These are phyloP conservation scores for Drosophila atroscutellata DNA, from an alignment of 2,888 invertebrate species.

Conservation along the genomic window DNA sequence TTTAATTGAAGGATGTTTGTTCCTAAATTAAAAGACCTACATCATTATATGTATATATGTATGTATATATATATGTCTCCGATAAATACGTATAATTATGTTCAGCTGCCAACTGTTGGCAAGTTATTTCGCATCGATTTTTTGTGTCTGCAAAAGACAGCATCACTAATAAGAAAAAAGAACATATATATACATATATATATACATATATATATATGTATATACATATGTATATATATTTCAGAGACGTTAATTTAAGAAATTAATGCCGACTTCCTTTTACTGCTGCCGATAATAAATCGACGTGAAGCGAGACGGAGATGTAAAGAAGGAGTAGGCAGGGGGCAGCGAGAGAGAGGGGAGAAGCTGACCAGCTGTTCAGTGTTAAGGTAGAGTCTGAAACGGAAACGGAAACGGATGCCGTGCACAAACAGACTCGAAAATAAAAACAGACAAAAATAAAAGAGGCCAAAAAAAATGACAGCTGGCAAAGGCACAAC, in stretches of 20 bases:
- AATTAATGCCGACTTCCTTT: conserved; percentile 69
- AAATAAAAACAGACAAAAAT: conserved; percentile 7
- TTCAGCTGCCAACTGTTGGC: conserved; percentile 36
- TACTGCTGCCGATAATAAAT: conserved; percentile 61
- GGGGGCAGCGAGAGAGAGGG: neutral
- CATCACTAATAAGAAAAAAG: conserved; percentile 2
- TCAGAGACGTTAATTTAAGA: conserved; percentile 63
- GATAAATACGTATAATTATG: conserved; percentile 52
- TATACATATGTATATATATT: conserved; percentile 6
- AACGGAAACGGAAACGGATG: conserved; percentile 62
- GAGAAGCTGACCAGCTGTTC: conserved; percentile 27
- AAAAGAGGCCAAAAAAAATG: neutral
- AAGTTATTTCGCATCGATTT: conserved; percentile 51
- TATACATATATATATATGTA: neutral
- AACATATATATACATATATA: neutral
- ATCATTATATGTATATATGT: conserved; percentile 34
- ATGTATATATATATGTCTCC: conserved; percentile 1
- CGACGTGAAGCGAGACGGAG: conserved; percentile 34
- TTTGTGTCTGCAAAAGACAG: conserved; percentile 13
- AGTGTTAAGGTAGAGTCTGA: conserved; percentile 45
- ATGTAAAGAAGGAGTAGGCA: neutral
- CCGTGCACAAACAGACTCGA: conserved; percentile 57
- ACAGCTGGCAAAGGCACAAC: neutral
- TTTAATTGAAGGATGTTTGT: neutral
- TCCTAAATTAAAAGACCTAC: neutral